Evolutionary conservation across 2,888 invertebrate species (phyloP), one percentile per base, ranked within the genome.

Genomic region (Trisateles emortualis): DNA sequence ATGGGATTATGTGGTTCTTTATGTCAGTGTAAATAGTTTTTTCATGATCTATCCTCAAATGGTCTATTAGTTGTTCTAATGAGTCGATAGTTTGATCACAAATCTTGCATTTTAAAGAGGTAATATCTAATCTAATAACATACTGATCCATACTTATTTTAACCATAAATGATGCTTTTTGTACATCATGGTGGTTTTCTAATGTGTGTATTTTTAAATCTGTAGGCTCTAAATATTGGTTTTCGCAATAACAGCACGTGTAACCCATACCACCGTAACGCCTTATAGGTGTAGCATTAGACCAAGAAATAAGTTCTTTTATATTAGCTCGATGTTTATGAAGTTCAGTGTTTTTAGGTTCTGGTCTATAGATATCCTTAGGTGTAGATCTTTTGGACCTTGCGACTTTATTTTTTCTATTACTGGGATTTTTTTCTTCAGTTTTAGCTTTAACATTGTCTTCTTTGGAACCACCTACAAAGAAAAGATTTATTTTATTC

Each of bases 71-170:
- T 2, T 51, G 11, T 35, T 35, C 42, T n/a, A 72, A 8, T 3
- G 55, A 45, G n/a, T 55, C 45, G 3, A 72, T 22, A 6, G 35
- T 26, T 17, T 13, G 32, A 1, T 51, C 13, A 10, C 72, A 72
- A 9, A 72, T 38, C 4, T 26, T 48, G 30, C 68, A 68, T 8
- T 42, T 44, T 0, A 87, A 54, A 0, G 40, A 50, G 0, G 86
- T 84, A n/a, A 86, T 79, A 26, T 87, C 86, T 1, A 88, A 53
- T 72, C 84, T 84, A 0, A 83, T 76, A 10, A 76, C 63, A 33
- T 73, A 81, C n/a, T 62, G 46, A 2, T 62, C 52, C 30, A 79
- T 52, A 13, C 63, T 51, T 3, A 52, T 51, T 10, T 72, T 68
- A 35, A 69, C 68, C 72, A 81, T 77, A 26, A 80, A 84, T 5